phyloP scores from a whole-genome alignment of 1,140 invertebrate species.

The Formica selysi region DNA sequence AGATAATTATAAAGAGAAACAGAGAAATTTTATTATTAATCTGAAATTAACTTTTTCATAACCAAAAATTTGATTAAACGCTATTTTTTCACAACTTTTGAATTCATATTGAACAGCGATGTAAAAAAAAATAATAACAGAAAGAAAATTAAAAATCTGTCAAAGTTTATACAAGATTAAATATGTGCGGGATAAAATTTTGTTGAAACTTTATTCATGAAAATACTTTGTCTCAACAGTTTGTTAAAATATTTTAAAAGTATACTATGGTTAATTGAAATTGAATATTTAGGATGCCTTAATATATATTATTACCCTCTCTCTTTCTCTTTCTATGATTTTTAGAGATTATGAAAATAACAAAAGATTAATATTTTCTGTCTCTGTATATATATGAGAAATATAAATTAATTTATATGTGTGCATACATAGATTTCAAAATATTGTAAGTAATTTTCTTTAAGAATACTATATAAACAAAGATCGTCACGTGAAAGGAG shows the following conservation, averaged over 20 bases:
- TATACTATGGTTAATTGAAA: neutral
- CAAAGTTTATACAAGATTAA: slow-evolving; percentile 36
- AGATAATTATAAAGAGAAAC: neutral
- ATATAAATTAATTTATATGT: neutral
- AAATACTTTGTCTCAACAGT: slow-evolving; percentile 37
- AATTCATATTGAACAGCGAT: slow-evolving; percentile 7
- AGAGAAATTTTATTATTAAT: neutral
- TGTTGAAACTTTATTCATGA: slow-evolving; percentile 27
- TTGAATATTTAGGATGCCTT: neutral
- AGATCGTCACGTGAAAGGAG: neutral
- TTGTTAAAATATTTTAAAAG: slow-evolving; percentile 13
- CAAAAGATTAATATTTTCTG: neutral
- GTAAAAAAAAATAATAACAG: neutral
- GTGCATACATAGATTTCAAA: neutral
- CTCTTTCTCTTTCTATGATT: neutral
- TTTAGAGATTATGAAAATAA: neutral
- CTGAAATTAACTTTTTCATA: neutral
- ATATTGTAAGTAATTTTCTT: neutral
- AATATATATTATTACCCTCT: neutral
- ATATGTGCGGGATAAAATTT: slow-evolving; percentile 22
- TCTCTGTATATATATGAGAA: too few species aligned
- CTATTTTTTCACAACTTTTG: neutral
- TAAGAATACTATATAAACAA: neutral
- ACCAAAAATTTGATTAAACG: neutral
- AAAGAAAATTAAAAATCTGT: slow-evolving; percentile 14